Conservation (phyloP, 2,888 invertebrate species). For the Tryphoninae sp. region DNA sequence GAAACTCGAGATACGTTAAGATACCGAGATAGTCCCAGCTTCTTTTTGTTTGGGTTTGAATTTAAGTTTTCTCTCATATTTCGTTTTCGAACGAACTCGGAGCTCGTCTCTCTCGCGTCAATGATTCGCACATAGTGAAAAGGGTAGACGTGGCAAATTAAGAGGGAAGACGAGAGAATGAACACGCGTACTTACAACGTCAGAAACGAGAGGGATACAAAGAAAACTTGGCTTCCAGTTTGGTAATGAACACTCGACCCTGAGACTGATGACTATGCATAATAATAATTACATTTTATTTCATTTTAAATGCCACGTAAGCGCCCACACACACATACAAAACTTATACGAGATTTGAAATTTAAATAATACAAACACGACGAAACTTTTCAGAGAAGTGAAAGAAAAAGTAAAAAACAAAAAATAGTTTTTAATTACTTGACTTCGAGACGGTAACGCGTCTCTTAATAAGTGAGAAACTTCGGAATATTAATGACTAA, state of each 20-base stretch:
- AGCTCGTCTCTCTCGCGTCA: constrained; percentile 10
- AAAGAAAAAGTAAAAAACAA: not conserved
- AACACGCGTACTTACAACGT: not conserved
- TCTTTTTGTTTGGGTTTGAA: constrained; percentile 24
- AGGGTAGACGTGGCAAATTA: not conserved
- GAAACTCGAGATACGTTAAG: constrained; percentile 58
- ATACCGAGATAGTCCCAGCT: constrained; percentile 32
- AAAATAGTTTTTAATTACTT: too few relatives aligned
- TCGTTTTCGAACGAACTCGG: constrained; percentile 28
- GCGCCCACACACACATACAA: too few relatives aligned
- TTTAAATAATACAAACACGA: constrained; percentile 15
- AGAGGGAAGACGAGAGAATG: not conserved
- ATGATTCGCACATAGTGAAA: not conserved
- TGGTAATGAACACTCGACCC: not conserved
- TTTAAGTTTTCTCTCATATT: constrained; percentile 18
- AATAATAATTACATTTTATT: too few relatives aligned
- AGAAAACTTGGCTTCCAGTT: not conserved
- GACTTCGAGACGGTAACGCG: too few relatives aligned
- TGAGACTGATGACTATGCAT: not conserved
- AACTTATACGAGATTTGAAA: not conserved
- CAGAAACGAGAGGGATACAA: not conserved
- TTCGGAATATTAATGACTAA: constrained; percentile 30
- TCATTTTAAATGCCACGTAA: not conserved
- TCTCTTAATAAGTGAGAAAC: not conserved
- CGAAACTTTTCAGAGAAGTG: not conserved